These are phyloP conservation scores for Drosophila emarginata DNA, from an alignment of 2,888 invertebrate genomes.

Conservation along the genomic window DNA sequence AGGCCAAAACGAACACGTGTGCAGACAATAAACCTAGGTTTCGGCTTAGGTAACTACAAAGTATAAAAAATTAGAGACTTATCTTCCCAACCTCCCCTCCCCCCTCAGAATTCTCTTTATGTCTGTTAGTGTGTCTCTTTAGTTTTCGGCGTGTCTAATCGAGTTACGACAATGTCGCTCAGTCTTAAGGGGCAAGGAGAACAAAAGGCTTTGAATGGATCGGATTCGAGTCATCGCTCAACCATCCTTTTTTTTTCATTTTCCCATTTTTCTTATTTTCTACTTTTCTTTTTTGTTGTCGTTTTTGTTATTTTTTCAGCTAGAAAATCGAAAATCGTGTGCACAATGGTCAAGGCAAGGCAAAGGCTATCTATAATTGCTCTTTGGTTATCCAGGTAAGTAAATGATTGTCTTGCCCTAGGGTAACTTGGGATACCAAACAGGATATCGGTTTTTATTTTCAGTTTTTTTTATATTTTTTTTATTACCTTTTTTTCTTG, in stretches of 20 bases:
- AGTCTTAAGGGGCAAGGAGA: slow-evolving; percentile 38
- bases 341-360: slow-evolving; percentile 61
- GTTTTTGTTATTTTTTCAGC: slow-evolving; percentile 44
- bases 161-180: slow-evolving; percentile 72
- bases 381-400: slow-evolving; percentile 52
- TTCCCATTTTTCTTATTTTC: slow-evolving; percentile 25
- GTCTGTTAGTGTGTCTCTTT: not conserved
- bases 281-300: not conserved
- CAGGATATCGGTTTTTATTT: slow-evolving; percentile 61
- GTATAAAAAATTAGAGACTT: slow-evolving; percentile 69
- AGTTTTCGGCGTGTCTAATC: slow-evolving; percentile 64
- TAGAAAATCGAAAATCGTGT: slow-evolving; percentile 65
- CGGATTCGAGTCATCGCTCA: slow-evolving; percentile 49
- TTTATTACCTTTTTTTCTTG: slow-evolving; percentile 46
- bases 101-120: not conserved
- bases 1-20: slow-evolving; percentile 79
- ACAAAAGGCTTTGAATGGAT: slow-evolving; percentile 57
- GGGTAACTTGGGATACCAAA: slow-evolving; percentile 48
- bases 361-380: slow-evolving; percentile 51
- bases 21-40: slow-evolving; percentile 66
- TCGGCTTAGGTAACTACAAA: slow-evolving; percentile 34
- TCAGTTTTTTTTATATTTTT: slow-evolving; percentile 46
- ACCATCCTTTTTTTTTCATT: slow-evolving; percentile 36
- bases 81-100: slow-evolving; percentile 22
- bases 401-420: slow-evolving; percentile 65